Percentiles rank a stretch among this genome's conserved stretches.
Evolutionary conservation across 2,888 invertebrate genomes (phyloP).

Genomic region (Drosophila recens): DNA sequence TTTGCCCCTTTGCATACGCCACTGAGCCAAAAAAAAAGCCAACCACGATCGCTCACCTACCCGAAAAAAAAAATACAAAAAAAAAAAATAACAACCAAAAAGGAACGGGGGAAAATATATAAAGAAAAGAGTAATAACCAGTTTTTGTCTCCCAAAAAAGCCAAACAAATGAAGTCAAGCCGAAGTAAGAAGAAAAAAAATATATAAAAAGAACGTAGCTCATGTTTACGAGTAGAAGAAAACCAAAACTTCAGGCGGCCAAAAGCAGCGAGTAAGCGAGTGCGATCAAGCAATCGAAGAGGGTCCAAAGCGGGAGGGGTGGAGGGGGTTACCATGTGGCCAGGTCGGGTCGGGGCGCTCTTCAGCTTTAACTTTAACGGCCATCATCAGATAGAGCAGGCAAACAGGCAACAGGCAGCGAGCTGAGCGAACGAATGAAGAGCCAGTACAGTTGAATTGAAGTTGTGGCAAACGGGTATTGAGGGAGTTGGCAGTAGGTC

Average conservation of each 20-base stretch:
- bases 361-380: conserved; percentile 76
- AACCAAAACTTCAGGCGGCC: conserved; percentile 61
- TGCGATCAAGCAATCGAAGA: conserved; percentile 53
- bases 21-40: conserved; percentile 57
- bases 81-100: conserved; percentile 53
- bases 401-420: conserved; percentile 36
- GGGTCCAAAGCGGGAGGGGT: not conserved
- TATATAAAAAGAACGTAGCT: conserved; percentile 68
- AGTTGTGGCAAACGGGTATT: conserved; percentile 77
- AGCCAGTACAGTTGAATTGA: conserved; percentile 76
- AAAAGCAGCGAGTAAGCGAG: conserved; percentile 42
- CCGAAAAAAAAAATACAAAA: conserved; percentile 57
- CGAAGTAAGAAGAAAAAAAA: conserved; percentile 37
- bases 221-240: conserved; percentile 74
- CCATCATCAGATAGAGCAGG: conserved; percentile 76
- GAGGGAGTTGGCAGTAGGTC: conserved; percentile 74
- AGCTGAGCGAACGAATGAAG: conserved; percentile 38
- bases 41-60: conserved; percentile 65
- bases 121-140: conserved; percentile 82
- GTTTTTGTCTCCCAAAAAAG: conserved; percentile 83
- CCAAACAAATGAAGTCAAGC: conserved; percentile 80
- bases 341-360: conserved; percentile 76
- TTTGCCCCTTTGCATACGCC: conserved; percentile 78
- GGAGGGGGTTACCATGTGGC: conserved; percentile 37
- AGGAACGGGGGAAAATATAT: conserved; percentile 58